Percentiles rank a stretch among this genome's conserved stretches.
Conservation (phyloP, 2,113 vertebrate genomes). For the Lamprotornis superbus region DNA sequence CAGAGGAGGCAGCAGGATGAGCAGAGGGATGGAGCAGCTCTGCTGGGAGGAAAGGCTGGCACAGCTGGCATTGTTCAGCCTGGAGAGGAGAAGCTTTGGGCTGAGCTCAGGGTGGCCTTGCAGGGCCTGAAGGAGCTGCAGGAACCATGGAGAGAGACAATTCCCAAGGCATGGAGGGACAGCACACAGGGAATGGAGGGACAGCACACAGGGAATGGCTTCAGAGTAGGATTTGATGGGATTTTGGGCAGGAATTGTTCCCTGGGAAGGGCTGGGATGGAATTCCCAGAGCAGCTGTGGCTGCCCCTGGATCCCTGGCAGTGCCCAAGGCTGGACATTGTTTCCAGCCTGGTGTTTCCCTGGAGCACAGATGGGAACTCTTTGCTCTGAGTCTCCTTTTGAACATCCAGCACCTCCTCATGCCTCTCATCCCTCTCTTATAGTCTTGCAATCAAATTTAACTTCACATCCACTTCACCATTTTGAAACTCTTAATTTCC, state of each 20-base stretch:
- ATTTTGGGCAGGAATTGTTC: not conserved
- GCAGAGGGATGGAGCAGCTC: too few species aligned
- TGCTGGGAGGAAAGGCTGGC: too few species aligned
- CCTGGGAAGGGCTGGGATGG: not conserved
- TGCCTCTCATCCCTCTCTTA: not conserved
- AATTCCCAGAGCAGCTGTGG: not conserved
- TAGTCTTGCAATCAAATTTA: not conserved
- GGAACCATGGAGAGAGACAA: too few species aligned
- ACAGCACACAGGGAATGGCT: not conserved
- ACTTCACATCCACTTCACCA: not conserved
- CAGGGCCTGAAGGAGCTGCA: too few species aligned
- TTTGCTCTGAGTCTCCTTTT: not conserved
- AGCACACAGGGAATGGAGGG: too few species aligned
- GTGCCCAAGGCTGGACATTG: accelerated
- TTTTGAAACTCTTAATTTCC: not conserved
- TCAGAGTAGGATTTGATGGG: accelerated
- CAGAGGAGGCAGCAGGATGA: too few species aligned
- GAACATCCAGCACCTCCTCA: not conserved
- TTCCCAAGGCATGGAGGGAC: too few species aligned
- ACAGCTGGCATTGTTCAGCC: too few species aligned
- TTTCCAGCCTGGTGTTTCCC: not conserved
- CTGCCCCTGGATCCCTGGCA: not conserved
- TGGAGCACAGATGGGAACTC: not conserved
- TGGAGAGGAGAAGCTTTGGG: too few species aligned
- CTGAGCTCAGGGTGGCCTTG: too few species aligned